Percentiles rank a stretch among this genome's conserved stretches.
Evolutionary conservation across 92 coral and sea anemone species (phyloP).

Genomic region (Siderastrea siderea): DNA sequence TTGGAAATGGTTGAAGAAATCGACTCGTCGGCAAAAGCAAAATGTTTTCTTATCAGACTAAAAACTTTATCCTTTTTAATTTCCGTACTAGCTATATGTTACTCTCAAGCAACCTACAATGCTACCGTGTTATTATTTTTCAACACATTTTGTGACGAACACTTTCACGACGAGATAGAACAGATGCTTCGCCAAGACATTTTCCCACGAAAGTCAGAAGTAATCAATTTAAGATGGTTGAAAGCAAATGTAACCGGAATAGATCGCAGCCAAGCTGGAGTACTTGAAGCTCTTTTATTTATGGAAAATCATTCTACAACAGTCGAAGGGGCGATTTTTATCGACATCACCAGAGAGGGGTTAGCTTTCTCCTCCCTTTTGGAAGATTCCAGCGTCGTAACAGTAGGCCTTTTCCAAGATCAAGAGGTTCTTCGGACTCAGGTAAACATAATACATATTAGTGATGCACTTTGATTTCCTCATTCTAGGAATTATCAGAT

Average conservation of each 20-base stretch:
- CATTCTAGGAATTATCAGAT: too few relatives aligned
- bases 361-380: slow-evolving; percentile 15
- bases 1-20: not conserved
- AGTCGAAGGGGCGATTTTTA: slow-evolving; percentile 21
- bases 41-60: not conserved
- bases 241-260: not conserved
- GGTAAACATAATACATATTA: slow-evolving; percentile 8
- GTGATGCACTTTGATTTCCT: too few relatives aligned
- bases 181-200: slow-evolving; percentile 9
- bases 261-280: slow-evolving; percentile 1
- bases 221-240: slow-evolving; percentile 3
- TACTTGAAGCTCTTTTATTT: not conserved
- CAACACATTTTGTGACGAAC: not conserved
- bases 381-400: slow-evolving; percentile 6
- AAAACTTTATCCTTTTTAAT: not conserved
- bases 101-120: slow-evolving; percentile 16
- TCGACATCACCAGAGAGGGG: not conserved
- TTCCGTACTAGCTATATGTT: not conserved
- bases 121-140: slow-evolving; percentile 1
- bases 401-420: slow-evolving; percentile 30
- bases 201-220: slow-evolving; percentile 13
- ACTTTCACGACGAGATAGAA: not conserved
- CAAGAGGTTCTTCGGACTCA: not conserved
- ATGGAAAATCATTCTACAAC: not conserved
- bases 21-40: not conserved